Evolutionary conservation across 2,888 invertebrate species (phyloP).

Genomic region (Tiliacea citrago): DNA sequence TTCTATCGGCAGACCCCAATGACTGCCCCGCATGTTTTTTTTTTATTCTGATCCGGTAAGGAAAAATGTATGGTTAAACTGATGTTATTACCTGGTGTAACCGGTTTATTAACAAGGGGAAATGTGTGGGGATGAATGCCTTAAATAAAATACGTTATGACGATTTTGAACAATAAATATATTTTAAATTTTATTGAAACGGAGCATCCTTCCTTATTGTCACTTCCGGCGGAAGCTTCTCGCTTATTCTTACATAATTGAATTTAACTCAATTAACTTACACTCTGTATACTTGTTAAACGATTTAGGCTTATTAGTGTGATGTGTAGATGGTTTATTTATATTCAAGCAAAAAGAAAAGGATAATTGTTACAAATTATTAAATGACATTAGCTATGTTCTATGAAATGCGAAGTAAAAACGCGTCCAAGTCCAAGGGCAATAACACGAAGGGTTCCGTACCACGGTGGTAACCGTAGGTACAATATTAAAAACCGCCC

Average conservation of each 20-base stretch:
- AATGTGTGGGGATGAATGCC: not conserved
- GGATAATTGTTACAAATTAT: not conserved
- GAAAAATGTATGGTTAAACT: not conserved
- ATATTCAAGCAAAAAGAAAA: not conserved
- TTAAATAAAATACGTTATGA: not conserved
- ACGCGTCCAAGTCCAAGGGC: not conserved
- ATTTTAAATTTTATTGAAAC: slow-evolving; percentile 71
- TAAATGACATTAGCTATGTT: not conserved
- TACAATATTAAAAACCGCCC: no score
- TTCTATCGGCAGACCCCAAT: no score
- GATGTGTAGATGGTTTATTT: not conserved
- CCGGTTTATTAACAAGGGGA: not conserved
- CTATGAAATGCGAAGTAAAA: not conserved
- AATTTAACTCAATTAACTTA: slow-evolving; percentile 79
- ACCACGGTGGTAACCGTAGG: no score
- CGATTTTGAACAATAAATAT: slow-evolving; percentile 29
- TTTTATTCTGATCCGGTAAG: not conserved
- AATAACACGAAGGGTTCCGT: no score
- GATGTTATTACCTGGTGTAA: not conserved
- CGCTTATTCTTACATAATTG: slow-evolving; percentile 75
- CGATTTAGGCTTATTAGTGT: not conserved
- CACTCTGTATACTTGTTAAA: slow-evolving; percentile 23
- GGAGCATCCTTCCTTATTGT: slow-evolving; percentile 73
- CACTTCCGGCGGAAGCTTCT: slow-evolving; percentile 74
- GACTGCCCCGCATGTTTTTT: no score